These are phyloP conservation scores for Teleopsis dalmanni DNA, from an alignment of 1,140 invertebrate genomes.

Conservation along the genomic window DNA sequence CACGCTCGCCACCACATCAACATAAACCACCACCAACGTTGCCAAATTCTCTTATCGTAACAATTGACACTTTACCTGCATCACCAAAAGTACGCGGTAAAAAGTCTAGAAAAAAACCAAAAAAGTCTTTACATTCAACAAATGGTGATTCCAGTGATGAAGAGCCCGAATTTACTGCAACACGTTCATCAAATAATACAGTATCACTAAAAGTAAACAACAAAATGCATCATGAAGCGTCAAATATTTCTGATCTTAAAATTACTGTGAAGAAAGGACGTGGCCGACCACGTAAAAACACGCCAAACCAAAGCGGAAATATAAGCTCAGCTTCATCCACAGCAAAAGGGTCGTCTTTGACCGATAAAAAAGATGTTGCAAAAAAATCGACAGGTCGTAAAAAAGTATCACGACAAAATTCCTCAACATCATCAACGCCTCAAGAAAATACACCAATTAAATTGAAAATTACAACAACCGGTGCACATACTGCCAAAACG, in stretches of 20 bases:
- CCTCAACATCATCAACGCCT: neutral
- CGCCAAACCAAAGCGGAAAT: conserved; percentile 10
- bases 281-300: conserved; percentile 32
- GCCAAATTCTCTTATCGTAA: conserved; percentile 8
- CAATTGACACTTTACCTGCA: conserved; percentile 3
- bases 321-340: conserved; percentile 19
- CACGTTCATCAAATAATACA: no score
- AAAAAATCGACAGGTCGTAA: conserved; percentile 10
- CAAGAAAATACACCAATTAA: conserved; percentile 1
- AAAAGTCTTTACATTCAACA: conserved; percentile 11
- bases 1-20: conserved; percentile 3
- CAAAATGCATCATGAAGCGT: no score
- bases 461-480: conserved; percentile 12
- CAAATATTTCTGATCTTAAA: neutral
- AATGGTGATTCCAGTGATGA: conserved; percentile 36
- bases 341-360: conserved; percentile 34
- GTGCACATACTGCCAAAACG: conserved; percentile 1
- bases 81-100: conserved; percentile 15
- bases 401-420: conserved; percentile 12
- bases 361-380: conserved; percentile 31
- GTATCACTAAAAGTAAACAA: no score
- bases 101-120: conserved; percentile 25
- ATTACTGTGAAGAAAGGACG: conserved; percentile 27
- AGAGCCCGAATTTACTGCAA: conserved; percentile 13
- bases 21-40: conserved; percentile 4